phyloP scores from a whole-genome alignment of 2,113 vertebrate genomes.

The Campylomormyrus numenius region DNA sequence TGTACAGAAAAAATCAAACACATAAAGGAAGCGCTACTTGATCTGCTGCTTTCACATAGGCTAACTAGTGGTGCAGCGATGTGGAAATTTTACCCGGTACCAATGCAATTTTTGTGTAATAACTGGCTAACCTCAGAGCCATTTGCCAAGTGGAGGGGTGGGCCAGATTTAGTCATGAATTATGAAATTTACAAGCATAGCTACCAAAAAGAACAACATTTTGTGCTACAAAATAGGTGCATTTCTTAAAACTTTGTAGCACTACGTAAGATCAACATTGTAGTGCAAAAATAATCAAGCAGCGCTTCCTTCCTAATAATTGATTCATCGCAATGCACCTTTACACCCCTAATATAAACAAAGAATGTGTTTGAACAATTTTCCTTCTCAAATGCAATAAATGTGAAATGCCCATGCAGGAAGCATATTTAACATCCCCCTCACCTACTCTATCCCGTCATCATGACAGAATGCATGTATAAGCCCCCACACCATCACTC shows the following conservation, averaged over 20 bases:
- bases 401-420: not conserved
- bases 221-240: not conserved
- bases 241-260: not conserved
- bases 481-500: no score
- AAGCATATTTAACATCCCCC: not conserved
- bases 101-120: not conserved
- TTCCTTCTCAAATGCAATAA: not conserved
- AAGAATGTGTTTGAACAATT: not conserved
- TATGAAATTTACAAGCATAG: not conserved
- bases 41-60: not conserved
- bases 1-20: not conserved
- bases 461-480: no score
- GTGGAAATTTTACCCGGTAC: not conserved
- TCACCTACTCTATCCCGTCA: no score
- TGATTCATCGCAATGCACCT: not conserved
- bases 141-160: no score
- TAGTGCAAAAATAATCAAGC: not conserved
- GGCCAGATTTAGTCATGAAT: not conserved
- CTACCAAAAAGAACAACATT: not conserved
- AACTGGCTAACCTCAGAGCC: not conserved
- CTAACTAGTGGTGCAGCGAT: not conserved
- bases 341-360: not conserved
- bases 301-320: not conserved
- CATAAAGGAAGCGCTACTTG: not conserved
- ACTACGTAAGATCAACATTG: not conserved